phyloP scores from a whole-genome alignment of 2,888 invertebrate species.

The Incurvaria masculella region DNA sequence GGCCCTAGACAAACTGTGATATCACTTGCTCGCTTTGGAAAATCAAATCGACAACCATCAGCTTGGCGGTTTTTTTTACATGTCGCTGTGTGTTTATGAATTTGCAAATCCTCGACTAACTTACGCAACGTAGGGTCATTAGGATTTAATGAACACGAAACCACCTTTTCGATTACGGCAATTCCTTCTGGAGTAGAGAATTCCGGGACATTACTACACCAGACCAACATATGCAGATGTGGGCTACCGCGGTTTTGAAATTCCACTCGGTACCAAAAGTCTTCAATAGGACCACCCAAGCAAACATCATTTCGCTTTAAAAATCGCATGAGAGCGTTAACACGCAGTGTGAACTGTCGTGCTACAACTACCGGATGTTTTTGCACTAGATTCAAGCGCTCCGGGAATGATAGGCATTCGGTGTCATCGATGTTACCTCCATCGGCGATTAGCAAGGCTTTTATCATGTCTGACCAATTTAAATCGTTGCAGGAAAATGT shows the following conservation, averaged over 20 bases:
- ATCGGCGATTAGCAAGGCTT: slow-evolving; percentile 24
- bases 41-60: slow-evolving; percentile 17
- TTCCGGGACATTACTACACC: slow-evolving; percentile 18
- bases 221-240: slow-evolving; percentile 23
- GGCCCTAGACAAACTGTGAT: slow-evolving; percentile 18
- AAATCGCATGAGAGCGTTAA: slow-evolving; percentile 19
- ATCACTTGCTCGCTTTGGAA: slow-evolving; percentile 17
- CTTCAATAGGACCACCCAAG: slow-evolving; percentile 11
- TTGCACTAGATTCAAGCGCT: slow-evolving; percentile 11
- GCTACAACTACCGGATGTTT: slow-evolving; percentile 13
- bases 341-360: slow-evolving; percentile 20
- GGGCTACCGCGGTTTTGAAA: slow-evolving; percentile 26
- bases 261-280: slow-evolving; percentile 23
- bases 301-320: slow-evolving; percentile 13
- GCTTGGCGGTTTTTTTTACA: slow-evolving; percentile 16
- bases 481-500: slow-evolving; percentile 21
- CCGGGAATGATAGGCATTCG: slow-evolving; percentile 11
- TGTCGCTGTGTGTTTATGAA: slow-evolving; percentile 18
- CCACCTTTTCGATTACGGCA: slow-evolving; percentile 14
- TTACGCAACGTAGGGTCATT: slow-evolving; percentile 4
- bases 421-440: slow-evolving; percentile 10
- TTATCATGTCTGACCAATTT: slow-evolving; percentile 24
- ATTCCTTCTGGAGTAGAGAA: slow-evolving; percentile 16
- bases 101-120: slow-evolving; percentile 15
- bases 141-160: slow-evolving; percentile 18